A percentile compares a stretch with the other conserved stretches of the same genome.
phyloP scores from a whole-genome alignment of 2,797 vertebrate genomes.

The Chelmon rostratus region DNA sequence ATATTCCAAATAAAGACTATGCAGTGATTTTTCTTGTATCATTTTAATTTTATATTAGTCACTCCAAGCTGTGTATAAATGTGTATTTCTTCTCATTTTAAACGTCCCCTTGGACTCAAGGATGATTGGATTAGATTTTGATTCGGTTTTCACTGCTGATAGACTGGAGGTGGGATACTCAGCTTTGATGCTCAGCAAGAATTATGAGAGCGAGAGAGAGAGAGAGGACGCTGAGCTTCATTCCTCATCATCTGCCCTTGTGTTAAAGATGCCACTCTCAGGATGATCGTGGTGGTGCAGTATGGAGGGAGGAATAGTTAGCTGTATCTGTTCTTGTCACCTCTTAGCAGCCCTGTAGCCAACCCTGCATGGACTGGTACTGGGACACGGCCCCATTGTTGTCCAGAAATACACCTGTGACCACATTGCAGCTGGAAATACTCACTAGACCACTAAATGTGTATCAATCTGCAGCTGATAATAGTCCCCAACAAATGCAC shows the following conservation, averaged over 20 bases:
- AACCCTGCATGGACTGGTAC: too few species aligned
- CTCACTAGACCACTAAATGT: not conserved
- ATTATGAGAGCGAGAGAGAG: too few species aligned
- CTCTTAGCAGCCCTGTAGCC: not conserved
- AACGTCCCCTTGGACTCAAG: too few species aligned
- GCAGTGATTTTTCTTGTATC: conserved; percentile 33
- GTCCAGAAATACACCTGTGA: not conserved
- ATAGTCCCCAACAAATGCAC: too few species aligned
- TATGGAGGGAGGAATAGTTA: not conserved
- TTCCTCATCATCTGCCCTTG: not conserved
- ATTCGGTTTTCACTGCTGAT: not conserved
- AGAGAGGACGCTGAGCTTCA: not conserved
- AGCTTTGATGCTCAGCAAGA: too few species aligned
- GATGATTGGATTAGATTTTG: too few species aligned
- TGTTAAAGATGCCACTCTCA: not conserved
- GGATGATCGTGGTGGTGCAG: not conserved
- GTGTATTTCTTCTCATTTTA: too few species aligned
- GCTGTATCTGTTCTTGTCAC: not conserved
- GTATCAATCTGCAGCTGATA: too few species aligned
- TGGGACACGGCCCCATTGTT: too few species aligned
- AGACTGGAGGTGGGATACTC: not conserved
- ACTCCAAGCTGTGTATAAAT: not conserved
- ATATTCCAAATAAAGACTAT: conserved; percentile 75
- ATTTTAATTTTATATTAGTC: conserved; percentile 2
- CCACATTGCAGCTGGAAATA: not conserved